phyloP scores from a whole-genome alignment of 1,140 invertebrate genomes.

The Nilaparvata lugens region DNA sequence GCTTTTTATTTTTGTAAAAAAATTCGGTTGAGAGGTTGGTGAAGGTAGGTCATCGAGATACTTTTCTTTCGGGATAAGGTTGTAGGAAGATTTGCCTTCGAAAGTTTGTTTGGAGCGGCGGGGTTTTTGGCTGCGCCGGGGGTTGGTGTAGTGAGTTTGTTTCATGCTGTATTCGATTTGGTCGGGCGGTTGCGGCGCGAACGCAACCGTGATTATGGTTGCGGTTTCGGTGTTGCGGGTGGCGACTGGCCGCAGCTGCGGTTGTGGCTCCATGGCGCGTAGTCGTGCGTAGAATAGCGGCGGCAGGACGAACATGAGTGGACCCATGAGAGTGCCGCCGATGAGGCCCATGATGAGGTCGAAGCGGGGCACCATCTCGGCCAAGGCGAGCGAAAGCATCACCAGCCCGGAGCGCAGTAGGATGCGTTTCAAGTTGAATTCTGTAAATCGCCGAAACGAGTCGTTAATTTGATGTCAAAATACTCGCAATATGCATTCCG shows the following conservation, averaged over 20 bases:
- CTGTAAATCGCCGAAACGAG: too few species aligned
- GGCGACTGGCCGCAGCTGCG: not conserved
- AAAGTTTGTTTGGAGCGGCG: not conserved
- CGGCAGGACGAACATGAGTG: constrained; percentile 75
- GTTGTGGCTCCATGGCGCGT: constrained; percentile 24
- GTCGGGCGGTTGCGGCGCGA: not conserved
- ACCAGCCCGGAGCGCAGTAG: constrained; percentile 60
- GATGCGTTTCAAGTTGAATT: constrained; percentile 67
- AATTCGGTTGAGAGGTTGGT: not conserved
- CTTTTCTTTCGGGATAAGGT: not conserved
- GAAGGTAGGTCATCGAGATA: not conserved
- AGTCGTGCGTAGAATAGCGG: constrained; percentile 67
- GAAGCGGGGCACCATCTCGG: constrained; percentile 74
- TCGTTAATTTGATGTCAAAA: too few species aligned
- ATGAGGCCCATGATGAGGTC: constrained; percentile 83
- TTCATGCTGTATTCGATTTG: not conserved
- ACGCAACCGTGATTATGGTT: not conserved
- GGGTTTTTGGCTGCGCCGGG: not conserved
- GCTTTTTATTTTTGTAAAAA: not conserved
- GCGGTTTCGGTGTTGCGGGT: constrained; percentile 10
- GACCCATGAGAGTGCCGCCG: constrained; percentile 73
- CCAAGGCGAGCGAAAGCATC: constrained; percentile 61
- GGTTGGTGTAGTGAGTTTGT: not conserved
- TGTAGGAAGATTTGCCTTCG: not conserved
- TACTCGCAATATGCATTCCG: too few species aligned